Evolutionary conservation across 2,113 vertebrate species (phyloP), one percentile per base, ranked within the genome.

Genomic region (Gallinago jamesoni): DNA sequence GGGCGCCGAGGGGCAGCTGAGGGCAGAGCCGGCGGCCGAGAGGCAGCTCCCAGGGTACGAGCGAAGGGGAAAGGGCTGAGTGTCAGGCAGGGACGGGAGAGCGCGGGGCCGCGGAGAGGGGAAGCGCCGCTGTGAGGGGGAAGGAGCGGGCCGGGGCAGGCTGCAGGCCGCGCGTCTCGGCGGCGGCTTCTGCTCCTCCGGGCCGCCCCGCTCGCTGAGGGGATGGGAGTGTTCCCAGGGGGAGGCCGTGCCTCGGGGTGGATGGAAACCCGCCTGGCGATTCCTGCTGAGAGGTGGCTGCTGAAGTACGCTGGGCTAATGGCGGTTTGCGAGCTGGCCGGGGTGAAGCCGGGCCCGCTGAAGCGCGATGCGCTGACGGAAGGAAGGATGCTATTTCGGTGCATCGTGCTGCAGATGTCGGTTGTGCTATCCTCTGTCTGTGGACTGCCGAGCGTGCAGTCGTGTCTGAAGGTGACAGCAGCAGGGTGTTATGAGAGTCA

Each of bases 341-440:
- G 21, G 31, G 18, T 4, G 59, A 12, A 1, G 2, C 35, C 11
- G 12, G 68, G 63, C 41, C 48, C 6, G 4, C 2, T 7, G 37
- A 2, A 14, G 48, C 0, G 27, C 5, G 52, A 1, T 10, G 18
- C 6, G 35, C 23, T n/a, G 47, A 5, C 16, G 6, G 25, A 33
- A 27, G 55, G 55, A 48, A 47, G 14, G 56, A 14, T 18, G 1
- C 35, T 6, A 0, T 4, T 10, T 8, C 5, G 5, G 43, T 25
- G n/a, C 24, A 3, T 28, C 3, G 27, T 15, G 67, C 35, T 45
- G 75, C 68, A 5, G 33, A 0, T 13, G 10, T 12, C 27, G 18
- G 33, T 2, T 47, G 21, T 59, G 39, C 7, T 21, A 3, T 37
- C 33, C 39, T 41, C 30, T 11, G 17, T 4, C 31, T 16, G 1